These are phyloP conservation scores for Eleutherodactylus coqui DNA, from an alignment of 2,797 vertebrate species.

Conservation along the genomic window DNA sequence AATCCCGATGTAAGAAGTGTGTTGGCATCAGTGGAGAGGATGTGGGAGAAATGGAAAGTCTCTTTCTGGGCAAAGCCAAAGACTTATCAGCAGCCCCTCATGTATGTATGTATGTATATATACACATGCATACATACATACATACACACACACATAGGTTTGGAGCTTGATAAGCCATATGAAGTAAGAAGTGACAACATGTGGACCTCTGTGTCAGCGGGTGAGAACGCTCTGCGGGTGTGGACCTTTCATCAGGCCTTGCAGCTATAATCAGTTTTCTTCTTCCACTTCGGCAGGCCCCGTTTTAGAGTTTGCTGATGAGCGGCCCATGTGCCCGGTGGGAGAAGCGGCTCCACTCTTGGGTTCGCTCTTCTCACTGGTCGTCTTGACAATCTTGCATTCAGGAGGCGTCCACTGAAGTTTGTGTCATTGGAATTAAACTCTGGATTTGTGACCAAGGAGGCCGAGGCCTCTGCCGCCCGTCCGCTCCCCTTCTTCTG, in stretches of 20 bases:
- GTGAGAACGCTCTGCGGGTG: background rate
- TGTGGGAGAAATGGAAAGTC: no score
- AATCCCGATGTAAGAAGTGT: no score
- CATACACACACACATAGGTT: background rate
- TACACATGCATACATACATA: no score
- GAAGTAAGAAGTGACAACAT: background rate
- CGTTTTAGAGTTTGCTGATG: slow-evolving; percentile 9
- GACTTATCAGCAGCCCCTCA: no score
- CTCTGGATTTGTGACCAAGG: slow-evolving; percentile 74
- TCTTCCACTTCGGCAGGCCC: background rate
- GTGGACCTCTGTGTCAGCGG: background rate
- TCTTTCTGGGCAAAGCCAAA: no score
- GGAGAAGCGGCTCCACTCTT: slow-evolving; percentile 55
- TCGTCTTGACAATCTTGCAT: slow-evolving; percentile 69
- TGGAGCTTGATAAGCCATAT: background rate
- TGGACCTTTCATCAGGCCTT: background rate
- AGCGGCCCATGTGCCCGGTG: background rate
- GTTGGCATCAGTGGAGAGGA: no score
- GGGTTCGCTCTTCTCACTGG: slow-evolving; percentile 63
- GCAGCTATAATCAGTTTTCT: background rate
- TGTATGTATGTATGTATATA: no score
- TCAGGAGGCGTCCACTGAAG: slow-evolving; percentile 72
- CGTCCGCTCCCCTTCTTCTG: slow-evolving; percentile 81
- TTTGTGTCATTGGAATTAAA: slow-evolving; percentile 78
- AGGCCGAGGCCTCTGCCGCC: slow-evolving; percentile 77